Percentiles rank a stretch among this genome's conserved stretches.
Conservation (phyloP, 2,113 vertebrate species). For the Cephalopterus ornatus region DNA sequence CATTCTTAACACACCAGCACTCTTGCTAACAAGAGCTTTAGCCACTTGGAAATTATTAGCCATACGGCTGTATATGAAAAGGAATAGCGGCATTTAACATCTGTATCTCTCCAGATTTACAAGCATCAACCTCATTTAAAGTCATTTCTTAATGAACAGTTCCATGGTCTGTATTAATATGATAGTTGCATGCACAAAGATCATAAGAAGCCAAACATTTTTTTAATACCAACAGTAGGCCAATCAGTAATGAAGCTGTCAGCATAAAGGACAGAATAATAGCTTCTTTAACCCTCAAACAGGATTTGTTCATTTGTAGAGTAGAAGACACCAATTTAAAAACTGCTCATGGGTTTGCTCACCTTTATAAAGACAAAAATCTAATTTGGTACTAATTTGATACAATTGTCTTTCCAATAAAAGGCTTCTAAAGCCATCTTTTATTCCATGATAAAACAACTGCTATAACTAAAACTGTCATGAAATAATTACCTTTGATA, state of each 20-base stretch:
- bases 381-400: constrained; percentile 83
- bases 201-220: constrained; percentile 81
- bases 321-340: constrained; percentile 78
- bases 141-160: constrained; percentile 81
- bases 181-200: constrained; percentile 75
- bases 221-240: constrained; percentile 79
- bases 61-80: constrained; percentile 70
- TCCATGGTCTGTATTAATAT: constrained; percentile 76
- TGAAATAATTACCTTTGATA: constrained; percentile 77
- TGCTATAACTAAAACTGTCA: constrained; percentile 75
- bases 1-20: constrained; percentile 80
- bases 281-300: constrained; percentile 82
- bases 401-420: constrained; percentile 81
- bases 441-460: constrained; percentile 81
- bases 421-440: constrained; percentile 76
- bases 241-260: constrained; percentile 80
- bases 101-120: constrained; percentile 79
- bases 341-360: constrained; percentile 82
- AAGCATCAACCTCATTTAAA: constrained; percentile 78
- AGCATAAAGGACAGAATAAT: constrained; percentile 83
- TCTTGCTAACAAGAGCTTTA: constrained; percentile 78
- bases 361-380: constrained; percentile 83
- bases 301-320: constrained; percentile 78
- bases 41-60: constrained; percentile 83
- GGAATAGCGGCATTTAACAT: constrained; percentile 78